Base-by-base conservation (phyloP, 2,797 vertebrate genomes). In the Novumbra hubbsi region DNA sequence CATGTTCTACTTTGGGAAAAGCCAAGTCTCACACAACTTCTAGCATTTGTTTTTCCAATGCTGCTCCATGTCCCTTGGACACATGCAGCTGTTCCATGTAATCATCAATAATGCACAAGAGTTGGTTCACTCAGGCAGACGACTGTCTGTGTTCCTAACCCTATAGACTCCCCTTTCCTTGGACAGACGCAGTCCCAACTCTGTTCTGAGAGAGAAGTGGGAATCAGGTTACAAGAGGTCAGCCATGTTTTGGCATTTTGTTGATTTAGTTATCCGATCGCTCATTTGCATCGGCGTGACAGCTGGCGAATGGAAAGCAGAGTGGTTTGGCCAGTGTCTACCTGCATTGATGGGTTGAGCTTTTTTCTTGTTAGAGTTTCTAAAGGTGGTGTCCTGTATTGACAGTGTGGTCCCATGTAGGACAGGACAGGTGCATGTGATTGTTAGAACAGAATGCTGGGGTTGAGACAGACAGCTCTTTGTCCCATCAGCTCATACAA, bases 241-340 rank as follows among this genome's bases (percentile, higher is more conserved):
- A 80, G 71, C 77, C 78, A 76, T 80, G 80, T 85, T 88, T 85
- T 85, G 83, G 73, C 79, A 88, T 83, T 89, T 80, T 90, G 91
- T 92, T 92, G 88, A 88, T 89, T 92, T 86, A 89, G 92, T 91
- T 87, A 93, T 84, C 82, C 78, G 83, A 93, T 77, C 89, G 86
- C 86, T 83, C 62, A 88, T 93, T 93, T 93, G 89, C 90, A 93
- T 93, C 84, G 74, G 72, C 84, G 75, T 70, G 82, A 85, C 92
- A 93, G 92, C 90, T 93, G 92, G 90, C 49, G 45, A 88, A 91
- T 79, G 72, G 60, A 32, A 67, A 71, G 38, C 19, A 70, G 77
- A 84, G 82, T 80, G 84, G n/a, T 60, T 60, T 60, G 55, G 24
- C 55, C 21, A 24, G n/a, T 57, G 55, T 60, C 55, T 27, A 60